Base-by-base conservation (phyloP, 2,113 vertebrate species). In the Lanius collurio region DNA sequence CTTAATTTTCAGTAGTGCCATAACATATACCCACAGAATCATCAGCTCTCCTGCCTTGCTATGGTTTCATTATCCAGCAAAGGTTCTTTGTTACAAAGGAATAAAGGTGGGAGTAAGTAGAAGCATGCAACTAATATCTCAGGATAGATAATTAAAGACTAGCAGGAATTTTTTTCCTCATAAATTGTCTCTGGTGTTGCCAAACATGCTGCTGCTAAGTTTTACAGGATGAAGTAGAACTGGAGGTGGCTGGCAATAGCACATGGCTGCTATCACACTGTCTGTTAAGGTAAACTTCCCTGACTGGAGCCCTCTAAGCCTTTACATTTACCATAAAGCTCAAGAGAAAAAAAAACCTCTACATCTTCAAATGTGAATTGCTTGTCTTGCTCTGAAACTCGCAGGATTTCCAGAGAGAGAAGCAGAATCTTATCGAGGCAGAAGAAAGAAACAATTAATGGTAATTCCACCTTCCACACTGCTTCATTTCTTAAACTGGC, bases 71-170 rank as follows among this genome's bases (percentile, higher is more conserved):
- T 79, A 69, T 10, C 63, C 71, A 83, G 39, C 31, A 69, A 65
- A 91, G 33, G 22, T 20, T 87, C 76, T 63, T 60, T 56, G 28
- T 90, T 82, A 71, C 26, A 82, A 35, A 39, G 70, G 22, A 87
- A 41, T 46, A 65, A 65, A 80, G 27, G 89, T 89, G 44, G 74
- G 77, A 95, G 77, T 59, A 42, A 65, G 78, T 9, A 65, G 39
- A 76, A 79, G 44, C 35, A 33, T 9, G 3, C 41, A 92, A 60
- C 22, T 59, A 37, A 22, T 76, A 76, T 4, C 46, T 92, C 67
- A 62, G 35, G 67, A 57, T 68, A 65, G 47, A 53, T 89, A 92
- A 95, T 89, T 92, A 79, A 94, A 87, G 63, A 81, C 56, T 68
- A 94, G 53, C 1, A 69, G 11, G 18, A 12, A 1, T 28, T 37